A percentile compares a stretch with the other conserved stretches of the same genome.
Evolutionary conservation across 1,140 invertebrate genomes (phyloP).

Genomic region (Temnothorax longispinosus): DNA sequence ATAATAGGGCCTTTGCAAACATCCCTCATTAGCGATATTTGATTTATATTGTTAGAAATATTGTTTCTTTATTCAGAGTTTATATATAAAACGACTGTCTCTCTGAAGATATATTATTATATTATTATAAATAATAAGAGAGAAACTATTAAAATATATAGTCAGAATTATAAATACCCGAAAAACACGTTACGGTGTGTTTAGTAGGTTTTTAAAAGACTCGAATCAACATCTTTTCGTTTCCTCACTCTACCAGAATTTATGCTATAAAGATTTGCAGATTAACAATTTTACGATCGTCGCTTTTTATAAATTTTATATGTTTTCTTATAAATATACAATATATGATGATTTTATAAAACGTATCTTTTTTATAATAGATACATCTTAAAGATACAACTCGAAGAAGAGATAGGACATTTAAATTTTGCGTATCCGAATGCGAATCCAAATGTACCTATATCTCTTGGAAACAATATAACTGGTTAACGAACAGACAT

Average conservation of each 20-base stretch:
- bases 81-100: neutral
- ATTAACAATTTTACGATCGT: neutral
- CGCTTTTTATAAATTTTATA: neutral
- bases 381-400: neutral
- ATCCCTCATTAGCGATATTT: neutral
- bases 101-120: neutral
- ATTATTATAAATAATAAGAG: neutral
- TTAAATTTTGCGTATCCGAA: neutral
- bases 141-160: neutral
- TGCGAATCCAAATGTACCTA: neutral
- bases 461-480: slow-evolving; percentile 49
- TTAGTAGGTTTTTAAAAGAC: neutral
- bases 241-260: neutral
- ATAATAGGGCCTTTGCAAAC: neutral
- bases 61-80: neutral
- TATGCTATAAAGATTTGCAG: neutral
- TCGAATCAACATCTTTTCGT: neutral
- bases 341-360: neutral
- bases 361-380: neutral
- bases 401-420: neutral
- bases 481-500: slow-evolving; percentile 76
- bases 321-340: neutral
- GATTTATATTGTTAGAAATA: neutral
- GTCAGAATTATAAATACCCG: no score
- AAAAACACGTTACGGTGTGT: neutral